Base-by-base conservation (phyloP, 2,888 invertebrate species). In the Anoncus sp. region DNA sequence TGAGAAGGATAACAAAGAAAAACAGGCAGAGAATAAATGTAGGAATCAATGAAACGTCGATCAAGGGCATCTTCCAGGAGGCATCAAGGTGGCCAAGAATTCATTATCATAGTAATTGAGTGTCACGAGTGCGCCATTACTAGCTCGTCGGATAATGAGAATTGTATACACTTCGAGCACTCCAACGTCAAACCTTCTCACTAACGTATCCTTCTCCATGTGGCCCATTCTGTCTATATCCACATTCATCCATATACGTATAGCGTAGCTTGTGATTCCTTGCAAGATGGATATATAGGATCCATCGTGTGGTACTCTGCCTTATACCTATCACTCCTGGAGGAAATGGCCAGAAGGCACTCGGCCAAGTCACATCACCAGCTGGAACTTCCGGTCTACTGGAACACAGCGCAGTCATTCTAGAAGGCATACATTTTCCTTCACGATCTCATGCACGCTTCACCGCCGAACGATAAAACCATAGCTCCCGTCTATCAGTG, bases 71-170 rank as follows among this genome's bases (percentile, higher is more conserved):
- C 7, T 49, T 49, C 24, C 24, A 24, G 14, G 24, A 24, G 12
- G 3, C n/a, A 18, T 22, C 20, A 35, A 18, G 16, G 4, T 31
- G 43, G 24, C 45, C 14, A 24, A 53, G 40, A 45, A 53, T 71
- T 31, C 43, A 40, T 53, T 27, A 71, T 71, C 38, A 71, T 45
- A 65, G 47, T 72, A 72, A 72, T 72, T 72, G 55, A 63, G 71
- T 72, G 55, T 63, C 51, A 65, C 63, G 47, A 55, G 63, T 51
- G 45, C 63, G 45, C 24, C 27, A 55, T 14, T 45, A 62, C 31
- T 31, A 47, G 72, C 38, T 65, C 63, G 63, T 72, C 57, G 47
- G 43, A 53, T 63, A 63, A 72, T 65, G 63, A 55, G 63, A 63
- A 72, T 72, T 22, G 63, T 35, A 63, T 53, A 72, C 47, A 57